Evolutionary conservation across 2,113 vertebrate genomes (phyloP).

Genomic region (Pseudonaja textilis): DNA sequence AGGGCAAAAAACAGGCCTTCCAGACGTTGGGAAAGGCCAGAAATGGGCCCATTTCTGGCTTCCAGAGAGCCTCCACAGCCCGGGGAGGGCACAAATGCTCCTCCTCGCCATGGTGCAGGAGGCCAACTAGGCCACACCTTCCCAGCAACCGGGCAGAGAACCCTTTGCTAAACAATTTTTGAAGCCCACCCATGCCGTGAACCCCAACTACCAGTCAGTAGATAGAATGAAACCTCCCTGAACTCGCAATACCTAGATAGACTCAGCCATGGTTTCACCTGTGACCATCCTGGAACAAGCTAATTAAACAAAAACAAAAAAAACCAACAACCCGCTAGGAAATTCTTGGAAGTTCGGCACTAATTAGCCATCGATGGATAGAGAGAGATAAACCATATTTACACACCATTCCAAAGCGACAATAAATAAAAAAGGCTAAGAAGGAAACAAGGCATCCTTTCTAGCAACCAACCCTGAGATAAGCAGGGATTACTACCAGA

Average conservation of each 20-base stretch:
- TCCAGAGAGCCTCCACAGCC: too few species aligned
- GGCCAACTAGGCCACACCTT: too few species aligned
- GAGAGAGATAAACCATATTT: neutral
- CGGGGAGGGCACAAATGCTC: too few species aligned
- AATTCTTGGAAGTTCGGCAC: neutral
- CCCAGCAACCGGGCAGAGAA: too few species aligned
- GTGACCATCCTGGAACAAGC: neutral
- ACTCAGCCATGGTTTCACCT: too few species aligned
- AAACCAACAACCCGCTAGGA: neutral
- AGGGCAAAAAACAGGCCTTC: too few species aligned
- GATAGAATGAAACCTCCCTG: neutral
- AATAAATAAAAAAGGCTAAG: neutral
- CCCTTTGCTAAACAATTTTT: too few species aligned
- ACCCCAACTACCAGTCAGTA: neutral
- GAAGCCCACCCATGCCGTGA: too few species aligned
- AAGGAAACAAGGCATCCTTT: neutral
- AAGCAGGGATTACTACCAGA: neutral
- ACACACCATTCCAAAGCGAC: neutral
- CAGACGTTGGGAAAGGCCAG: too few species aligned
- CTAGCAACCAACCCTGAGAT: neutral
- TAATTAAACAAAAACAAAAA: too few species aligned
- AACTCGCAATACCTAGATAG: neutral
- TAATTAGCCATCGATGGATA: neutral
- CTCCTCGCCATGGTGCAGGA: too few species aligned
- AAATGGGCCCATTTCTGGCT: too few species aligned